Evolutionary conservation across 2,113 vertebrate genomes (phyloP).

Genomic region (Macaca fascicularis): DNA sequence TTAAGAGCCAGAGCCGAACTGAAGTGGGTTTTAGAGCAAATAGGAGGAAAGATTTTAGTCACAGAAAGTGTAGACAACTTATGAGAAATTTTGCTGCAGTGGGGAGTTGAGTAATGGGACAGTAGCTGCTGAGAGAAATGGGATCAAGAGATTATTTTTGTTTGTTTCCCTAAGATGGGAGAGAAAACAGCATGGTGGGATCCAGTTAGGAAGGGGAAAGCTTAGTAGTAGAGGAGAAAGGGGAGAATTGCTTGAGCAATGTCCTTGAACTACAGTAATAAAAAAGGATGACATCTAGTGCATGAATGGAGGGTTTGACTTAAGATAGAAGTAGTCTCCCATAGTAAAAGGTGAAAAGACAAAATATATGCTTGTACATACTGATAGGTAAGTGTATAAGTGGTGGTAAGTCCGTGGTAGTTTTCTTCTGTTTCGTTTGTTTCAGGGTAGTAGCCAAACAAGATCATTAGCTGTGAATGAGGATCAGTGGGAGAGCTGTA

Average conservation of each 20-base stretch:
- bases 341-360: not conserved
- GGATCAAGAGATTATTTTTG: not conserved
- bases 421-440: constrained; percentile 27
- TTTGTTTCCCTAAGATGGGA: not conserved
- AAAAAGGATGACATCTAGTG: not conserved
- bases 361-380: not conserved
- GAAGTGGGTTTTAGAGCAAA: not conserved
- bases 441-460: not conserved
- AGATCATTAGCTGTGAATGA: not conserved
- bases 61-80: not conserved
- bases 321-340: not conserved
- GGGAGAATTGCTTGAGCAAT: not conserved
- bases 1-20: not conserved
- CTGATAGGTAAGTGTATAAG: not conserved
- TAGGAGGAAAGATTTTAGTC: not conserved
- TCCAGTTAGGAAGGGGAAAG: not conserved
- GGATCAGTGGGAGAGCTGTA: not conserved
- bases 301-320: not conserved
- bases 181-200: not conserved
- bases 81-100: not conserved
- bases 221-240: not conserved
- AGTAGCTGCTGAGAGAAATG: constrained; percentile 12
- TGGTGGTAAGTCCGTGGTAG: not conserved
- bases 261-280: not conserved
- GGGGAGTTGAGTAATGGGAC: not conserved